Conservation (phyloP, 2,797 vertebrate species). For the Mallotus villosus region DNA sequence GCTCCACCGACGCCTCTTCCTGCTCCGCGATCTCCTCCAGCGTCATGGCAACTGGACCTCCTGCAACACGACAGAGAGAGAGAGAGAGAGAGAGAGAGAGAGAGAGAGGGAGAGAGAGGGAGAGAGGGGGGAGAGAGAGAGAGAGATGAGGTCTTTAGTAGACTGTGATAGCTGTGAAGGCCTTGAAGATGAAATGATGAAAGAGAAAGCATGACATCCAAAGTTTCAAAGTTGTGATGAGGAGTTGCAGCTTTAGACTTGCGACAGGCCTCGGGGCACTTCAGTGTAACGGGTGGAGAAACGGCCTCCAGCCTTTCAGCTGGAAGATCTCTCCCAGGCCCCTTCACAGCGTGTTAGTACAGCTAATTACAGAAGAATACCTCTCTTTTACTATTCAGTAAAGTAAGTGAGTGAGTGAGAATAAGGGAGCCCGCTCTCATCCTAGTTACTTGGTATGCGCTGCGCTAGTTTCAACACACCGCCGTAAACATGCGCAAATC, state of each 20-base stretch:
- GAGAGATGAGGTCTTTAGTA: neutral
- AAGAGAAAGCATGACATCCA: neutral
- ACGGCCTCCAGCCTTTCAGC: neutral
- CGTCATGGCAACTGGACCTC: constrained; percentile 63
- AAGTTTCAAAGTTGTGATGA: neutral
- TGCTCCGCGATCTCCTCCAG: constrained; percentile 89
- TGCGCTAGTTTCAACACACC: constrained; percentile 25
- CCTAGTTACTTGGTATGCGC: constrained; percentile 18
- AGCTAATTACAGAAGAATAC: neutral
- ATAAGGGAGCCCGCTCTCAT: constrained; percentile 31
- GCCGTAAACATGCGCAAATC: neutral
- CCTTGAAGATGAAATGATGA: neutral
- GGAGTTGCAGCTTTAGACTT: neutral
- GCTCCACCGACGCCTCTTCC: constrained; percentile 74
- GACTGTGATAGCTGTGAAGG: neutral
- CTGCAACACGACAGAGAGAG: constrained; percentile 47
- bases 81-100: neutral
- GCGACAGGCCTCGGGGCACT: neutral
- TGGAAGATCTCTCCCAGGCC: neutral
- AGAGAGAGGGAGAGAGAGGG: neutral
- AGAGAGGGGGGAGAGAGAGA: neutral
- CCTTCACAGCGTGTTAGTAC: neutral
- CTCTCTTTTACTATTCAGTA: constrained; percentile 6
- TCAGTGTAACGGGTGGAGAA: neutral
- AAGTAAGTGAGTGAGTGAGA: too few species aligned